Percentiles rank a stretch among this genome's conserved stretches.
Conservation (phyloP, 2,797 vertebrate genomes). For the Galagoides demidoff region DNA sequence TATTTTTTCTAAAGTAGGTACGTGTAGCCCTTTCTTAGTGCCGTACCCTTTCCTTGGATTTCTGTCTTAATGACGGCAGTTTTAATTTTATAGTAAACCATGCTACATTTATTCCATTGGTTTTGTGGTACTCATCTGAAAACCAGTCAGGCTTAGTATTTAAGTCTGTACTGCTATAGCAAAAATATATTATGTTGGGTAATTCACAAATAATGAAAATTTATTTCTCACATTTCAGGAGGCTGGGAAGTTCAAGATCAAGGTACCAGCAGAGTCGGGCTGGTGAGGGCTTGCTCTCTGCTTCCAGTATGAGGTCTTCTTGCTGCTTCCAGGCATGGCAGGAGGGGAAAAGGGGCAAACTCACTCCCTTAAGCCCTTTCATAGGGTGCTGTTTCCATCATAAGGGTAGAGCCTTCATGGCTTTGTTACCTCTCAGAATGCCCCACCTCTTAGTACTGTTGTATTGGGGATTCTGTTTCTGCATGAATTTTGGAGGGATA, state of each 20-base stretch:
- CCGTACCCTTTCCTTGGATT: background rate
- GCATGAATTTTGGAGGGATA: background rate
- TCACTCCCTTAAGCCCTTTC: background rate
- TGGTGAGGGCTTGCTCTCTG: background rate
- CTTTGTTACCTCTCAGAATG: background rate
- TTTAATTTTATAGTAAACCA: background rate
- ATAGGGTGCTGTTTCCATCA: background rate
- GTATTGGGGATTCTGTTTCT: background rate
- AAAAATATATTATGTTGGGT: background rate
- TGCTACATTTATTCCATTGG: background rate
- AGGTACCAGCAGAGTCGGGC: background rate
- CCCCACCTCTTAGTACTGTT: background rate
- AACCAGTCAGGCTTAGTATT: background rate
- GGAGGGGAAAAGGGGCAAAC: background rate
- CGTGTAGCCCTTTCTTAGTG: background rate
- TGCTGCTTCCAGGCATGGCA: background rate
- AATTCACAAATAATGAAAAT: background rate
- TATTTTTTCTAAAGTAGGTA: background rate
- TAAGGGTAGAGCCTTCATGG: background rate
- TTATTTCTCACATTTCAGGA: background rate
- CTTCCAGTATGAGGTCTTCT: background rate
- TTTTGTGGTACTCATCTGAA: background rate
- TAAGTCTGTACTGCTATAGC: background rate
- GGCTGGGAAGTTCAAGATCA: background rate
- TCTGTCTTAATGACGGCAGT: background rate